Conservation (phyloP, 1,140 invertebrate species). For the Halesus radiatus region DNA sequence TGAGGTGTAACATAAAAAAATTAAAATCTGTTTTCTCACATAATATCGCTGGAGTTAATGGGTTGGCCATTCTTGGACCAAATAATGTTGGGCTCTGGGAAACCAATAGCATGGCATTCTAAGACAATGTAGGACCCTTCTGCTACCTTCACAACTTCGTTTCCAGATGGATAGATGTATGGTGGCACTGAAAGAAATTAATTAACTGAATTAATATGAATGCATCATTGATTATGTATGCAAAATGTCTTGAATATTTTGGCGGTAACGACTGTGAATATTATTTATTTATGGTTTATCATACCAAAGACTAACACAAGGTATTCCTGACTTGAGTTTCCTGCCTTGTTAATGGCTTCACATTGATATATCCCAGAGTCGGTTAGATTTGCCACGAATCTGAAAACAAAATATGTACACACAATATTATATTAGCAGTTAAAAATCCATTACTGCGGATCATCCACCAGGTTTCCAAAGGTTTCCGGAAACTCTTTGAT, state of each 20-base stretch:
- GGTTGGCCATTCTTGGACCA: slow-evolving; percentile 61
- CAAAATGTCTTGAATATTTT: too few species aligned
- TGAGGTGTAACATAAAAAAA: too few species aligned
- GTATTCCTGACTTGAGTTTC: slow-evolving; percentile 60
- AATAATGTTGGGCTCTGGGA: slow-evolving; percentile 62
- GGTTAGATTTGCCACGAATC: slow-evolving; percentile 67
- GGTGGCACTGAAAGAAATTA: slow-evolving; percentile 63
- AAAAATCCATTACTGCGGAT: too few species aligned
- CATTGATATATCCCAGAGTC: slow-evolving; percentile 66
- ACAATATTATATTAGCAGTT: too few species aligned
- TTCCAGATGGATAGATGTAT: slow-evolving; percentile 59
- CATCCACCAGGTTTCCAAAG: too few species aligned
- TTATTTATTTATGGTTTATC: slow-evolving; percentile 38
- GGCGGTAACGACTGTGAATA: not conserved
- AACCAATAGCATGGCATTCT: slow-evolving; percentile 64
- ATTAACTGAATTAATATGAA: not conserved
- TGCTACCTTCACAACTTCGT: slow-evolving; percentile 53
- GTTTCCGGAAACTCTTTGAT: too few species aligned
- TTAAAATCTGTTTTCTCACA: slow-evolving; percentile 58
- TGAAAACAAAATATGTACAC: slow-evolving; percentile 48
- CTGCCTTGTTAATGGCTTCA: slow-evolving; percentile 61
- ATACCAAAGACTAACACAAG: slow-evolving; percentile 65
- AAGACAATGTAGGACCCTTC: slow-evolving; percentile 58
- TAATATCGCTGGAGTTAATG: slow-evolving; percentile 61
- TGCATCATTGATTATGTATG: too few species aligned